phyloP scores from a whole-genome alignment of 2,888 invertebrate genomes.

The Drosophila phalerata region DNA sequence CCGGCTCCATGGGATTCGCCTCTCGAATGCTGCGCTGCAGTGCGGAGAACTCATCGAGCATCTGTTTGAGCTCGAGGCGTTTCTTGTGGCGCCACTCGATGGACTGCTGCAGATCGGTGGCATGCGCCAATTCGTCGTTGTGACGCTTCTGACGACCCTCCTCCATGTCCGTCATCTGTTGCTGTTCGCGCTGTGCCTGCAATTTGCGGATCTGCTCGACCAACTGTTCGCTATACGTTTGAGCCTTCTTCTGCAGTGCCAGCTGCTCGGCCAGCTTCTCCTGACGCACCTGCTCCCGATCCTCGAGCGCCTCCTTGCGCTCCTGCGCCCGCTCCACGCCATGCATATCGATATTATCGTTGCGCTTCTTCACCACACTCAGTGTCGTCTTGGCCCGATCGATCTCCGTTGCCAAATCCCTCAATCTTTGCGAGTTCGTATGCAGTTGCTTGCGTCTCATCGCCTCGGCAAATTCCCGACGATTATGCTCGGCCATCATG shows the following conservation, averaged over 20 bases:
- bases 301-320: constrained; percentile 33
- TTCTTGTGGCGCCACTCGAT: constrained; percentile 17
- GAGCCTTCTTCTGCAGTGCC: constrained; percentile 27
- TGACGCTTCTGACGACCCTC: constrained; percentile 53
- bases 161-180: constrained; percentile 27
- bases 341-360: constrained; percentile 1
- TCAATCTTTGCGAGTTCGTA: constrained; percentile 39
- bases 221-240: constrained; percentile 41
- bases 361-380: constrained; percentile 27
- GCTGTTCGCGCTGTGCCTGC: constrained; percentile 20
- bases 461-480: constrained; percentile 38
- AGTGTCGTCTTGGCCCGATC: constrained; percentile 56
- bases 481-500: constrained; percentile 42
- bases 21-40: constrained; percentile 11
- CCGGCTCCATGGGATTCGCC: neutral
- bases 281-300: constrained; percentile 27
- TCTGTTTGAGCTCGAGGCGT: constrained; percentile 37
- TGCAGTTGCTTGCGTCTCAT: constrained; percentile 45
- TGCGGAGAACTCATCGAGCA: constrained; percentile 8
- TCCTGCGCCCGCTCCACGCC: constrained; percentile 11
- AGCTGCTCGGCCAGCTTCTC: constrained; percentile 41
- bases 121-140: constrained; percentile 24
- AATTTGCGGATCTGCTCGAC: constrained; percentile 47
- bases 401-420: constrained; percentile 49
- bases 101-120: constrained; percentile 24